Base-by-base conservation (phyloP, 2,888 invertebrate species). In the Sympetrum striolatum region DNA sequence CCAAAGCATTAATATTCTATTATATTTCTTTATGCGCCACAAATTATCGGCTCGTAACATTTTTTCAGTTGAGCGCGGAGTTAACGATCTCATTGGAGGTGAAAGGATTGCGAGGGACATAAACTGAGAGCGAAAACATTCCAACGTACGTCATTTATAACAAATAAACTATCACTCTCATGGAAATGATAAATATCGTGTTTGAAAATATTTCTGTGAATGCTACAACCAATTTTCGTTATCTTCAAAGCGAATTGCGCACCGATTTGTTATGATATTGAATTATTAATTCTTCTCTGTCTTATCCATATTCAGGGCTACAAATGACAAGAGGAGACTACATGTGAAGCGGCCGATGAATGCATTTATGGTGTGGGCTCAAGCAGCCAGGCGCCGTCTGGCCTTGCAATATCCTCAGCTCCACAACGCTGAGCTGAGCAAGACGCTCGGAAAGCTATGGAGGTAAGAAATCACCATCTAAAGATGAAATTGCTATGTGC, bases 311-410 rank as follows among this genome's bases (percentile, higher is more conserved):
- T 73, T 18, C 86, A 86, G 86, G 44, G 82, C 90, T 31, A 81
- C 93, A 92, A 91, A 93, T 6, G 94, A 94, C 90, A 94, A 94
- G 91, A 92, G 94, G 58, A 94, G 94, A 91, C 93, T 94, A 15
- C 95, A 95, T 92, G 94, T 95, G 91, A 95, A 95, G 92, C 92
- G 95, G 64, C 95, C 95, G 15, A 95, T 95, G 95, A 95, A 95
- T 92, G 95, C 95, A 15, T 95, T 95, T 92, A 95, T 95, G 95
- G 95, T 95, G 22, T 95, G 95, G 95, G 95, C 95, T 0, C 95
- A 95, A 92, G 95, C 95, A 0, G 95, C 95, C 0, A 92, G 95
- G 8, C 92, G 94, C 90, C 94, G 94, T 91, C 92, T 95, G 91
- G 94, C 95, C 2, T 95, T 95, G 91, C 94, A 95, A 92, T 94